Percentiles rank a stretch among this genome's conserved stretches.
These are phyloP conservation scores for Ophion costatus DNA, from an alignment of 2,888 invertebrate species.

Conservation along the genomic window DNA sequence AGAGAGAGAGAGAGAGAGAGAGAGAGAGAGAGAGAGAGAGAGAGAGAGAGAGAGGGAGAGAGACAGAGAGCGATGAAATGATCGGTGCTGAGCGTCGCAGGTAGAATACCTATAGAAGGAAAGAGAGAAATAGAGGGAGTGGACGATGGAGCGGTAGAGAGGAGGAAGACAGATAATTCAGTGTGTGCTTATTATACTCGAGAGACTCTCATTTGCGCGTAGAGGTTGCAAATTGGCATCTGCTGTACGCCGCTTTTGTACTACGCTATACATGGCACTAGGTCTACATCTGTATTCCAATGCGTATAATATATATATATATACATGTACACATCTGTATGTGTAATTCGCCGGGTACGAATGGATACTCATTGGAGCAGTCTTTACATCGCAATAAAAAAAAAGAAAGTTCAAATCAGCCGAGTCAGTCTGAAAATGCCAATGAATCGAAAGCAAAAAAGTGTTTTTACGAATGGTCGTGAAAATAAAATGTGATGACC, in stretches of 20 bases:
- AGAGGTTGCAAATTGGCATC: constrained; percentile 61
- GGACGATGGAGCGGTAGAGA: background rate
- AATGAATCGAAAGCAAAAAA: background rate
- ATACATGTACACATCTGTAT: background rate
- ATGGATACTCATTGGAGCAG: constrained; percentile 1
- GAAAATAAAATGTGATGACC: background rate
- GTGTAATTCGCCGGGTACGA: constrained; percentile 14
- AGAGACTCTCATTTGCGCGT: constrained; percentile 57
- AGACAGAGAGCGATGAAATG: background rate
- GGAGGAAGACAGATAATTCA: constrained; percentile 34
- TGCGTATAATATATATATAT: background rate
- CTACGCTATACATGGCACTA: constrained; percentile 29
- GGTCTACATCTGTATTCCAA: background rate
- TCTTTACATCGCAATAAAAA: background rate
- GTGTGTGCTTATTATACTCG: constrained; percentile 60
- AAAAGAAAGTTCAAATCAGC: background rate
- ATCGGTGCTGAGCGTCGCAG: background rate
- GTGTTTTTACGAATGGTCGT: background rate
- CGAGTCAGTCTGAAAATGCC: background rate
- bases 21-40: constrained; percentile 4
- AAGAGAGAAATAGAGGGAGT: constrained; percentile 28
- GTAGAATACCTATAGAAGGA: background rate
- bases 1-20: too few species aligned
- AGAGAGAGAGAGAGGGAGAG: background rate
- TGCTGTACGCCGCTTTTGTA: constrained; percentile 39